phyloP scores from a whole-genome alignment of 2,797 vertebrate species.

The Otolemur crassicaudatus region DNA sequence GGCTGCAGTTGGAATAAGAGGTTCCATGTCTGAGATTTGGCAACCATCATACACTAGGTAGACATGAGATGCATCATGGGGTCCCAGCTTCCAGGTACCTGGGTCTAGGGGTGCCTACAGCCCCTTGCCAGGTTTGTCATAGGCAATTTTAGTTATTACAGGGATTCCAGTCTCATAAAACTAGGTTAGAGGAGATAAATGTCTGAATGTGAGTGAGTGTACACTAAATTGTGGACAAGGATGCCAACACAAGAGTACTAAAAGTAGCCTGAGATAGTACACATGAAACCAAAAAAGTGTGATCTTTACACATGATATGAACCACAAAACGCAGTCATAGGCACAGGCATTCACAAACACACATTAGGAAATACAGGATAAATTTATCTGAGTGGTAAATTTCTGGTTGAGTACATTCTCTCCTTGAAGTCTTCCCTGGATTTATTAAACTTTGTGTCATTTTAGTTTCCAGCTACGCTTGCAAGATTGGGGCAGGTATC shows the following conservation, averaged over 20 bases:
- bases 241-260: not conserved
- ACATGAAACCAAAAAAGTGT: not conserved
- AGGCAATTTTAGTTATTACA: not conserved
- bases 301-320: not conserved
- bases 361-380: not conserved
- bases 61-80: not conserved
- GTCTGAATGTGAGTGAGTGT: not conserved
- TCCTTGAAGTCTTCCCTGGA: not conserved
- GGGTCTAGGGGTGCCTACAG: not conserved
- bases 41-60: not conserved
- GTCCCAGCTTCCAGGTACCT: not conserved
- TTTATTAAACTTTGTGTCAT: not conserved
- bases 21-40: not conserved
- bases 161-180: not conserved
- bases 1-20: not conserved
- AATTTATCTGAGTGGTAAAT: not conserved
- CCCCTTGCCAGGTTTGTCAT: not conserved
- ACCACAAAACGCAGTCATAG: not conserved
- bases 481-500: not conserved
- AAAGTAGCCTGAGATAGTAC: not conserved
- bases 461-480: not conserved
- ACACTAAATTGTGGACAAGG: not conserved
- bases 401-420: not conserved
- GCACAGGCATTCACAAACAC: not conserved
- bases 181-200: not conserved